Percentiles rank a stretch among this genome's conserved stretches.
phyloP scores from a whole-genome alignment of 2,113 vertebrate genomes.

The Bubo scandiacus region DNA sequence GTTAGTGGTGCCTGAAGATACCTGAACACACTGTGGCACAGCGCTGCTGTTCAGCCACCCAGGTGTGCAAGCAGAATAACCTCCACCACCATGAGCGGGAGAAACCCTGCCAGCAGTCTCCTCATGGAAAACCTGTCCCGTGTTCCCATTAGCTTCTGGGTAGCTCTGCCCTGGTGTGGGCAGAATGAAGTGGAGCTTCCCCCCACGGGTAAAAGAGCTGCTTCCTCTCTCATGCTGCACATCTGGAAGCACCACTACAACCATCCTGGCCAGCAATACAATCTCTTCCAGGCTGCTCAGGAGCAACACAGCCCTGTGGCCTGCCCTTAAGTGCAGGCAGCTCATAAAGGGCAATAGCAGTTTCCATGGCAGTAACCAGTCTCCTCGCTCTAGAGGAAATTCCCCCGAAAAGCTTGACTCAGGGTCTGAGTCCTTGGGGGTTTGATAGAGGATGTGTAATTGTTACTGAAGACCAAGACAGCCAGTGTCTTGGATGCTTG shows the following conservation, averaged over 20 bases:
- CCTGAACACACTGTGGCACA: background rate
- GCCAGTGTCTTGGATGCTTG: background rate
- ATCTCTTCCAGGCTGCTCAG: background rate
- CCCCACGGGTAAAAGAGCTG: background rate
- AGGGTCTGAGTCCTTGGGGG: background rate
- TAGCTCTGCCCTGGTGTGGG: background rate
- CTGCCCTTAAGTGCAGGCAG: background rate
- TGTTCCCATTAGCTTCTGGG: rapidly evolving
- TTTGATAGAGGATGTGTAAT: background rate
- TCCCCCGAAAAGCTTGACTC: background rate
- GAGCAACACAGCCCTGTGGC: background rate
- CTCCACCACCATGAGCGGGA: background rate
- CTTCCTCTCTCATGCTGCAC: background rate
- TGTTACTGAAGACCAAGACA: background rate
- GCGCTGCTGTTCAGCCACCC: background rate
- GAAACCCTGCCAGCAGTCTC: background rate
- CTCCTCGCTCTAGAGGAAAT: background rate
- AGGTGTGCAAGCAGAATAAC: background rate
- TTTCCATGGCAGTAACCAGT: background rate
- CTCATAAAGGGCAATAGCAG: background rate
- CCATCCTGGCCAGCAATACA: background rate
- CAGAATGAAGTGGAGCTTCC: background rate
- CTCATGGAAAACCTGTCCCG: background rate
- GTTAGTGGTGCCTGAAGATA: background rate
- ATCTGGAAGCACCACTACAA: background rate